Evolutionary conservation across 2,797 vertebrate genomes (phyloP), one percentile per base, ranked within the genome.

Genomic region (Rachycentron canadum): DNA sequence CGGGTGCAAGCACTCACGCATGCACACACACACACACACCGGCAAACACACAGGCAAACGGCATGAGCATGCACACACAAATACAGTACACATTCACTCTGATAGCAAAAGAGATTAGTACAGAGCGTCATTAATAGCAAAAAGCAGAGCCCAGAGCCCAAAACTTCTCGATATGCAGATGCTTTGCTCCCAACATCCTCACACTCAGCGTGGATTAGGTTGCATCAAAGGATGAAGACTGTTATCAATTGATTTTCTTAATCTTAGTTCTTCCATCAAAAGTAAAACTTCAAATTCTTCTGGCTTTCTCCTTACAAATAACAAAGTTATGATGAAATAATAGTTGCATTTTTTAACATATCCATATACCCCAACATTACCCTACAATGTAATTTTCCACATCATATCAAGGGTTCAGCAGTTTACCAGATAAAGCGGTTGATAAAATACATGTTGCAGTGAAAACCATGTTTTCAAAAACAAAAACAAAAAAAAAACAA

Each of bases 191-290:
- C 78, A 79, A 91, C 89, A 91, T 89, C 87, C 83, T 83, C 76
- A 62, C 72, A 82, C 78, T 92, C 88, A 89, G 86, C 86, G 12
- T 60, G 89, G 93, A 92, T 94, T 93, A 93, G 66, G 71, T 61
- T 72, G 59, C 91, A 91, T 94, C 91, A 93, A 93, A 94, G 91
- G 78, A 87, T 74, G 57, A 83, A 72, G 84, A 86, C 60, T 84
- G 60, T 86, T 84, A 89, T 89, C 84, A 89, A 90, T 93, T 8
- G 71, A 89, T 92, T 86, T 73, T 55, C 16, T 64, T 67, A 21
- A 73, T 88, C 75, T 83, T 59, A 55, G 60, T 82, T 83, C 62
- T 67, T 89, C 66, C 36, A 78, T 58, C 59, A 79, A 86, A 88
- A 89, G 88, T 83, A 66, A 81, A 91, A 91, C 79, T 87, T 86